Conservation (phyloP, 37 sponge, comb jelly and placozoan genomes). For the Dysidea cf. avara region DNA sequence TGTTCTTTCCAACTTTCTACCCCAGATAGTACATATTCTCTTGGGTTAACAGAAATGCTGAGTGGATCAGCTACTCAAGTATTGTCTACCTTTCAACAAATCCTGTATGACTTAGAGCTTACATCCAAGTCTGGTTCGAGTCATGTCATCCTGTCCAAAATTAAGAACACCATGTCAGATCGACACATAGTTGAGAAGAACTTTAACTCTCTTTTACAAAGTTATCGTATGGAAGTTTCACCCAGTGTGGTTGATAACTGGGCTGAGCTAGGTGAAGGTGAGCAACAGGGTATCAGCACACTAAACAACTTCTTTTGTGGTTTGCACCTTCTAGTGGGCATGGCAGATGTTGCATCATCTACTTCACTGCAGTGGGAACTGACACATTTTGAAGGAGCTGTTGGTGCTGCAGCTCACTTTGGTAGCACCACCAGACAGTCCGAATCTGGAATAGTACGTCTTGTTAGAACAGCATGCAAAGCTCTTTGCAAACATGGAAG, state of each 20-base stretch:
- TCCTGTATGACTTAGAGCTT: background rate
- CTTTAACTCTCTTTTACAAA: constrained; percentile 10
- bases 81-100: background rate
- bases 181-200: constrained; percentile 21
- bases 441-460: constrained; percentile 23
- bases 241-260: constrained; percentile 11
- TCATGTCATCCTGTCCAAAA: constrained; percentile 1
- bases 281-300: background rate
- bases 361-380: constrained; percentile 22
- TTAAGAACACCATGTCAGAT: constrained; percentile 39
- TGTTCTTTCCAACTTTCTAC: constrained; percentile 11
- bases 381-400: constrained; percentile 15
- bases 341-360: constrained; percentile 28
- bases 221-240: constrained; percentile 3
- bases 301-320: constrained; percentile 48
- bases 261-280: background rate
- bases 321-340: constrained; percentile 41
- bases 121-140: background rate
- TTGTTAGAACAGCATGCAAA: constrained; percentile 38
- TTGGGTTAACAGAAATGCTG: constrained; percentile 19
- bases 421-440: background rate
- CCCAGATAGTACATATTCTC: background rate
- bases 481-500: constrained; percentile 29
- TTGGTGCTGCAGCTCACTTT: background rate
- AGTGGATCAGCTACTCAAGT: constrained; percentile 14